A percentile compares a stretch with the other conserved stretches of the same genome.
These are phyloP conservation scores for Eurytoma californica DNA, from an alignment of 2,888 invertebrate genomes.

Conservation along the genomic window DNA sequence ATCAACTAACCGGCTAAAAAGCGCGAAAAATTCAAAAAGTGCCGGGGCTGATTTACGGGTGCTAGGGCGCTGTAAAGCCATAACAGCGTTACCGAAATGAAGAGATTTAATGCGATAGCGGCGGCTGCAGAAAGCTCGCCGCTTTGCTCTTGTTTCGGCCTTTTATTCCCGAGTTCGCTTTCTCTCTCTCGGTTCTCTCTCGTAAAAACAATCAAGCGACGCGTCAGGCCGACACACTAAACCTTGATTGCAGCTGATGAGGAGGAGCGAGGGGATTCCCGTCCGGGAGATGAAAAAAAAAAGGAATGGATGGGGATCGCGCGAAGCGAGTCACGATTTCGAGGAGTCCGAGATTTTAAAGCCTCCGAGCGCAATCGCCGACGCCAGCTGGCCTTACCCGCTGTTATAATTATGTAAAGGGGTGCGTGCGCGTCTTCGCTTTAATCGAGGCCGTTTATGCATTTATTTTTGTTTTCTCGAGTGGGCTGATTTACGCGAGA, in stretches of 20 bases:
- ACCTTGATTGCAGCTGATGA: conserved; percentile 71
- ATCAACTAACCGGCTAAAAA: conserved; percentile 50
- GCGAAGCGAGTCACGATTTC: conserved; percentile 25
- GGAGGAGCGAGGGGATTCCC: conserved; percentile 55
- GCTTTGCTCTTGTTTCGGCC: conserved; percentile 59
- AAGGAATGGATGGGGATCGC: not conserved
- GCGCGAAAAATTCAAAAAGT: conserved; percentile 63
- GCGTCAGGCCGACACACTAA: conserved; percentile 66
- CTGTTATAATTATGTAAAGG: conserved; percentile 38
- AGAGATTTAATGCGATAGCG: conserved; percentile 68
- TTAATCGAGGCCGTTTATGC: conserved; percentile 14
- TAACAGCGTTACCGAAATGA: conserved; percentile 72
- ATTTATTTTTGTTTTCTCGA: not conserved
- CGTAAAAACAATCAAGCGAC: conserved; percentile 73
- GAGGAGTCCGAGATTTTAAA: conserved; percentile 12
- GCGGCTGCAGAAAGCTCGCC: conserved; percentile 54
- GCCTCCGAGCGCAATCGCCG: not conserved
- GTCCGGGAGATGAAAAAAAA: conserved; percentile 23
- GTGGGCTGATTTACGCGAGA: conserved; percentile 26
- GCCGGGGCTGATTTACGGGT: conserved; percentile 67
- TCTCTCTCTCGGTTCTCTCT: conserved; percentile 57
- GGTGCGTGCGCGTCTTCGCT: conserved; percentile 7
- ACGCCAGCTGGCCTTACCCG: conserved; percentile 35
- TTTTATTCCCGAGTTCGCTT: conserved; percentile 58
- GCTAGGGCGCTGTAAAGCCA: conserved; percentile 65